Percentiles rank a stretch among this genome's conserved stretches.
Conservation (phyloP, 2,113 vertebrate species). For the Cyanoderma ruficeps region DNA sequence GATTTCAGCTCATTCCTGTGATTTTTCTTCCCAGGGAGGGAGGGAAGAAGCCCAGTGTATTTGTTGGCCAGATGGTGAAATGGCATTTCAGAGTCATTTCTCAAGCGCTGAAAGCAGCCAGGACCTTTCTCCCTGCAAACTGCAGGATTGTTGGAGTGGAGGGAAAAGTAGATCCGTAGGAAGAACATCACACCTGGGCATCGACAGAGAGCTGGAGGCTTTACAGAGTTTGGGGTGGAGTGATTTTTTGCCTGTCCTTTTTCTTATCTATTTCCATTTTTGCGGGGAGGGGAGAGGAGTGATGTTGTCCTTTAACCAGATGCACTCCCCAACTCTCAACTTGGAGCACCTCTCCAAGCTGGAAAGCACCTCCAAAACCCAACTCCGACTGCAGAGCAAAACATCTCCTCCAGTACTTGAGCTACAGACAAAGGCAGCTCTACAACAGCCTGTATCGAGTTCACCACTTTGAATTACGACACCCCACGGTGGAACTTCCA, state of each 20-base stretch:
- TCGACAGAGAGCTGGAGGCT: rapidly evolving
- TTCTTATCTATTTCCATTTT: neutral
- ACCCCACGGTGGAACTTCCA: slow-evolving; percentile 3
- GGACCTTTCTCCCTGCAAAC: neutral
- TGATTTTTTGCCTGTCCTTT: neutral
- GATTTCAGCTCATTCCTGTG: rapidly evolving
- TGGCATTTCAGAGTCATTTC: neutral
- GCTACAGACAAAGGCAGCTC: neutral
- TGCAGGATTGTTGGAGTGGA: rapidly evolving
- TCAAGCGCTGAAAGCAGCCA: neutral
- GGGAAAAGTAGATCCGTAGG: neutral
- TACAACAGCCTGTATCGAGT: neutral
- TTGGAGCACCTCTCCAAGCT: neutral
- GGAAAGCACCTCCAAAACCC: neutral
- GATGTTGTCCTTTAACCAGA: neutral
- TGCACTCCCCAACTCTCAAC: neutral
- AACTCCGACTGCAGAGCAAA: rapidly evolving
- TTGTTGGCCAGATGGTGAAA: neutral
- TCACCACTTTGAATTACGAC: slow-evolving; percentile 12
- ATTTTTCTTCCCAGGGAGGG: neutral
- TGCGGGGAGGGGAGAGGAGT: rapidly evolving
- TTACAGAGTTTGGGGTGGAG: neutral
- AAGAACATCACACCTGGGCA: neutral
- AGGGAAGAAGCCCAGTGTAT: rapidly evolving
- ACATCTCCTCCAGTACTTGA: neutral